Base-by-base conservation (phyloP, 2,888 invertebrate genomes). In the Pteria penguin region DNA sequence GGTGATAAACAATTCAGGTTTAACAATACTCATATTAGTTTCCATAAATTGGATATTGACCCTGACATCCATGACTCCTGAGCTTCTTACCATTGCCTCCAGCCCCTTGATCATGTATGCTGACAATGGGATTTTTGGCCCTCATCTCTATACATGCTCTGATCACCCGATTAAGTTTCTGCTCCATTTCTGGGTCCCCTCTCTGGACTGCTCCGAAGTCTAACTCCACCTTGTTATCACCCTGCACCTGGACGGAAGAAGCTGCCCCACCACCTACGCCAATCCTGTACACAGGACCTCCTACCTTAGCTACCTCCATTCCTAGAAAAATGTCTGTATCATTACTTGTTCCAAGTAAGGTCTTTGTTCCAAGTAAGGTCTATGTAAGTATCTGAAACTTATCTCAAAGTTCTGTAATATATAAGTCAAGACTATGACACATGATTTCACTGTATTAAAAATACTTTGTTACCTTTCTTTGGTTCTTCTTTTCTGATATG, bases 241-340 rank as follows among this genome's bases (percentile, higher is more conserved):
- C 98, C 93, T 98, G 98, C 0, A 98, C 96, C 87, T 97, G 96
- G 5, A 98, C 96, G 0, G 98, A 98, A 82, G 98, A 98, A 0
- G 99, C 99, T 0, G 98, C 96, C n/a, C 99, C 99, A 11, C 99
- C 99, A 14, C 99, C 99, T 4, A 99, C 97, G 0, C 99, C 99
- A 90, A 99, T 99, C 80, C 99, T 94, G 92, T 98, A 99, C 61
- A 98, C 97, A 0, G 99, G 99, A 0, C 99, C 99, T 18, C 99
- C 99, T 61, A 99, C 94, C 94, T 99, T 99, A 0, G 97, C 96
- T 66, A 99, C 94, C 89, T 96, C 94, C 95, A 97, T 97, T 14
- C 96, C 97, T 94, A 87, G 8, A 89, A n/a, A n/a, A n/a, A n/a
- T n/a, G n/a, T n/a, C n/a, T n/a, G n/a, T n/a, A n/a, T n/a, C n/a